Percentiles rank a stretch among this genome's conserved stretches.
Conservation (phyloP, 2,797 vertebrate species). For the Malurus splendens region DNA sequence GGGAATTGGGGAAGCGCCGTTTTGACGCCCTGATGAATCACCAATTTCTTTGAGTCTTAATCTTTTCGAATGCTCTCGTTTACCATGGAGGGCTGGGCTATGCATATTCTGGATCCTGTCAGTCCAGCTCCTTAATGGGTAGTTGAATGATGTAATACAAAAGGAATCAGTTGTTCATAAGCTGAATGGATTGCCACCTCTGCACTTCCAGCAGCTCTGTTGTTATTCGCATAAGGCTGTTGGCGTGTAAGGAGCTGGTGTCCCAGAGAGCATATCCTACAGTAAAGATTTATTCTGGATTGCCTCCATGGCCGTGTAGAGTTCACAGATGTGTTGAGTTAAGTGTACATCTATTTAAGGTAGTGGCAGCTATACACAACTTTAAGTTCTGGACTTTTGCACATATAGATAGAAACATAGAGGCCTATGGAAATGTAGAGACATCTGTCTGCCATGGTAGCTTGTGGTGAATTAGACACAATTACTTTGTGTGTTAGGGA, state of each 20-base stretch:
- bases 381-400: not conserved
- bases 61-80: conserved; percentile 29
- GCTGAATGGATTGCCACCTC: conserved; percentile 44
- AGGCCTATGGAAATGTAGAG: not conserved
- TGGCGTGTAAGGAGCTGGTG: conserved; percentile 17
- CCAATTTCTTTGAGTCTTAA: conserved; percentile 46
- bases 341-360: rapidly evolving
- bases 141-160: conserved; percentile 51
- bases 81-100: conserved; percentile 25
- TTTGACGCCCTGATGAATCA: conserved; percentile 56
- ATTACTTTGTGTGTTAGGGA: not conserved
- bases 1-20: conserved; percentile 34
- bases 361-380: not conserved
- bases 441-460: rapidly evolving
- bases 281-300: not conserved
- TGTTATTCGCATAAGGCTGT: not conserved
- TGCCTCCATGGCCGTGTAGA: not conserved
- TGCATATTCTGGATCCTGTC: conserved; percentile 50
- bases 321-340: rapidly evolving
- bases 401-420: rapidly evolving
- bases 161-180: conserved; percentile 51
- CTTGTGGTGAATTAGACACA: not conserved
- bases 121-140: conserved; percentile 62
- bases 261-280: not conserved
- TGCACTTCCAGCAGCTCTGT: conserved; percentile 40